Evolutionary conservation across 1,140 invertebrate genomes (phyloP).

Genomic region (Platyscapa corneri): DNA sequence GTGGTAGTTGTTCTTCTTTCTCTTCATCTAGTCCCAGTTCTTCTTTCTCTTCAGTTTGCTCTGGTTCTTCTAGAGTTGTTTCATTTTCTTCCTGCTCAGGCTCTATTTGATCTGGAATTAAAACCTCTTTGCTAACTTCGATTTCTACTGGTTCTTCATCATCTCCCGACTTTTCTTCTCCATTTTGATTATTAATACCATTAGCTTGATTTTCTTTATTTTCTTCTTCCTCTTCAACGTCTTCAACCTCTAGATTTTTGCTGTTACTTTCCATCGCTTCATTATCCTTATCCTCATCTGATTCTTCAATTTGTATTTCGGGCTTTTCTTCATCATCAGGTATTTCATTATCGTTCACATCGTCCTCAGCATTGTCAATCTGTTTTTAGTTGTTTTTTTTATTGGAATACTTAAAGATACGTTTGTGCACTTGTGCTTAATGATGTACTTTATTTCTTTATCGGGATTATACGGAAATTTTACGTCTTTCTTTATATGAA

Average conservation of each 20-base stretch:
- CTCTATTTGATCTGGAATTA: no score
- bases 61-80: no score
- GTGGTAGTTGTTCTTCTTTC: slow-evolving; percentile 1
- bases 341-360: slow-evolving; percentile 52
- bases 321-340: slow-evolving; percentile 58
- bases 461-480: slow-evolving; percentile 22
- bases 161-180: no score
- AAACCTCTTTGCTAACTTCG: background rate
- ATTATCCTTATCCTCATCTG: slow-evolving; percentile 52
- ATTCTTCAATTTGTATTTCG: slow-evolving; percentile 52
- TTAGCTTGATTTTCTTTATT: slow-evolving; percentile 67
- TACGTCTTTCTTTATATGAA: slow-evolving; percentile 37
- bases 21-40: background rate
- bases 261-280: slow-evolving; percentile 55
- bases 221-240: slow-evolving; percentile 57
- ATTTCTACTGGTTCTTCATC: slow-evolving; percentile 54
- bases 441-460: background rate
- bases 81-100: background rate
- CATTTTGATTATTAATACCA: slow-evolving; percentile 64
- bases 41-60: no score
- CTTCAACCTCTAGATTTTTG: slow-evolving; percentile 21
- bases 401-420: background rate
- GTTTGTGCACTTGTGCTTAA: background rate
- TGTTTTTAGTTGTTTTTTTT: slow-evolving; percentile 48
- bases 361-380: slow-evolving; percentile 53